Percentiles rank a stretch among this genome's conserved stretches.
Evolutionary conservation across 1,140 invertebrate species (phyloP).

Genomic region (Ladona fulva): DNA sequence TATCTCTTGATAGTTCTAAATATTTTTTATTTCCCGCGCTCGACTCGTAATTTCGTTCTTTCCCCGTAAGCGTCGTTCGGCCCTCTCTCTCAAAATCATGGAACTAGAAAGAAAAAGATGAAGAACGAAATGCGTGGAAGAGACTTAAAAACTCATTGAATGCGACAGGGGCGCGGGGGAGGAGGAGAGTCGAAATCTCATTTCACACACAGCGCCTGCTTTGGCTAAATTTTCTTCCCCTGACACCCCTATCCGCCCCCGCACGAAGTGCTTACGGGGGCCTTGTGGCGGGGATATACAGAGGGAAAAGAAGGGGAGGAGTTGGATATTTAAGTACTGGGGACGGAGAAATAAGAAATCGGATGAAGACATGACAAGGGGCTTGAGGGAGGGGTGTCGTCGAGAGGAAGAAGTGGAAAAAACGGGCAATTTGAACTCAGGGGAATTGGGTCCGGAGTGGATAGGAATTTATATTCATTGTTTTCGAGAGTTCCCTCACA

Average conservation of each 20-base stretch:
- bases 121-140: background rate
- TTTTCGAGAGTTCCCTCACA: background rate
- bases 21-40: background rate
- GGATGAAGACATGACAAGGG: background rate
- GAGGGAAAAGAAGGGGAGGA: background rate
- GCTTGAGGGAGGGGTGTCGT: background rate
- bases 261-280: background rate
- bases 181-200: background rate
- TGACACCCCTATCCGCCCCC: background rate
- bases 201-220: background rate
- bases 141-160: background rate
- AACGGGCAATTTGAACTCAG: background rate
- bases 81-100: too few species aligned
- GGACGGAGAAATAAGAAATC: background rate
- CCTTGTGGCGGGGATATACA: background rate
- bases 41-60: background rate
- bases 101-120: background rate
- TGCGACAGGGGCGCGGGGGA: background rate
- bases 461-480: constrained; percentile 1
- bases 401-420: background rate
- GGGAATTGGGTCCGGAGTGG: background rate
- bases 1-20: too few species aligned
- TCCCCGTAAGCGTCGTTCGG: background rate
- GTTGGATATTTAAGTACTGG: background rate
- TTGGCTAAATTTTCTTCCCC: background rate